Evolutionary conservation across 2,888 invertebrate species (phyloP), one percentile per base, ranked within the genome.

Genomic region (Exocentrus adspersus): DNA sequence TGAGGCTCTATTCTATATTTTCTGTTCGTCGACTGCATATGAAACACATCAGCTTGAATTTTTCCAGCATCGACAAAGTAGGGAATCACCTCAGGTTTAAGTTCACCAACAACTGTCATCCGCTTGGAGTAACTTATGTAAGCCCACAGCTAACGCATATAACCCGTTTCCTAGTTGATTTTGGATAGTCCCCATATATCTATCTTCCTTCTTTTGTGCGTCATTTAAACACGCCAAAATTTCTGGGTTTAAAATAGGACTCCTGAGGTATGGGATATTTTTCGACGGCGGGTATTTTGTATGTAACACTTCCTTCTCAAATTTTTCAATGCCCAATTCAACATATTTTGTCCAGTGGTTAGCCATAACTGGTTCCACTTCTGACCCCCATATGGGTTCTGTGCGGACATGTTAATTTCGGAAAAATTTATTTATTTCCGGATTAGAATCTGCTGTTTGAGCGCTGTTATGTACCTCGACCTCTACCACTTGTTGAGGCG

Each of bases 11-110:
- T 21, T 19, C 45, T 43, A 48, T 48, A 50, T 50, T 58, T 62
- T 42, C 62, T 58, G 32, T 58, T 62, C 30, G 48, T 32, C 9
- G 62, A 21, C 12, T 58, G 5, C 62, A 62, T 62, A 17, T 62
- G 12, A 20, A 62, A 58, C 19, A 20, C 62, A 30, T 32, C 50
- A 50, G 48, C 46, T n/a, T 58, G 6, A 12, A 16, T 48, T 54
- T 48, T 62, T 16, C 48, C 62, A 4, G 62, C 46, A 19, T 32
- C 53, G 2, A 54, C 46, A n/a, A 61, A 6, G 2, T 9, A 12
- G 2, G 61, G 61, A 45, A 61, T 54, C 16, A 51, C 32, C 16
- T 51, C 5, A n/a, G 1, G 19, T n/a, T 59, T 51, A 2, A 37
- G 10, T 50, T 59, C 41, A 1, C 17, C 6, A n/a, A 32, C 41